Conservation (phyloP, 2,797 vertebrate genomes). For the Cercopithecus neglectus region DNA sequence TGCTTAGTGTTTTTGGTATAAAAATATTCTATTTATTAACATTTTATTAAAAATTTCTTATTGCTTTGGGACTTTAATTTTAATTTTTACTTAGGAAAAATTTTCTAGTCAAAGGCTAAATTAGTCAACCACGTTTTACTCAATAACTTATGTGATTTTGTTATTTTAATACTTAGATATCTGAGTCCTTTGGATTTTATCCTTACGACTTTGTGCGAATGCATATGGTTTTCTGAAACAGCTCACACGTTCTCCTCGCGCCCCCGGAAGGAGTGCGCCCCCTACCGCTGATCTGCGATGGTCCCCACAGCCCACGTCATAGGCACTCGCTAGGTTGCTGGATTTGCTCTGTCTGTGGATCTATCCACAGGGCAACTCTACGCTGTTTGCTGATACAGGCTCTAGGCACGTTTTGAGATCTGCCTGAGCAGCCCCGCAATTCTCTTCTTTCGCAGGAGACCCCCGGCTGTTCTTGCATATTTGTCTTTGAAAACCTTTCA, state of each 20-base stretch:
- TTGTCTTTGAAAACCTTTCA: not conserved
- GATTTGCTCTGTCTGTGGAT: not conserved
- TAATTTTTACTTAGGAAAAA: not conserved
- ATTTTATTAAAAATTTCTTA: no score
- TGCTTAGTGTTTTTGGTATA: not conserved
- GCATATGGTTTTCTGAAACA: not conserved
- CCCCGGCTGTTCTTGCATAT: not conserved
- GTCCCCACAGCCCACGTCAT: not conserved
- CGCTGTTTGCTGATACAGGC: not conserved
- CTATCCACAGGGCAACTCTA: fast-evolving
- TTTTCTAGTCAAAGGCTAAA: not conserved
- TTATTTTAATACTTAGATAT: not conserved
- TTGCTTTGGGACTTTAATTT: not conserved
- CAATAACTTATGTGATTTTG: not conserved
- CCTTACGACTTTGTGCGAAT: not conserved
- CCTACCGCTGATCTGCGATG: not conserved
- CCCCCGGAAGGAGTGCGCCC: not conserved
- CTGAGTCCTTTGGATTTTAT: not conserved
- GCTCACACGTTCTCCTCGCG: not conserved
- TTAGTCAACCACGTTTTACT: not conserved
- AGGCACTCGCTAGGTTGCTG: not conserved
- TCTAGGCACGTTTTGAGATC: not conserved
- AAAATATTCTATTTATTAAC: not conserved
- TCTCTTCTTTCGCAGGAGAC: not conserved
- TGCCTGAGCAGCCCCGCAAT: not conserved